Conservation (phyloP, 2,113 vertebrate genomes). For the Bujurquina vittata region DNA sequence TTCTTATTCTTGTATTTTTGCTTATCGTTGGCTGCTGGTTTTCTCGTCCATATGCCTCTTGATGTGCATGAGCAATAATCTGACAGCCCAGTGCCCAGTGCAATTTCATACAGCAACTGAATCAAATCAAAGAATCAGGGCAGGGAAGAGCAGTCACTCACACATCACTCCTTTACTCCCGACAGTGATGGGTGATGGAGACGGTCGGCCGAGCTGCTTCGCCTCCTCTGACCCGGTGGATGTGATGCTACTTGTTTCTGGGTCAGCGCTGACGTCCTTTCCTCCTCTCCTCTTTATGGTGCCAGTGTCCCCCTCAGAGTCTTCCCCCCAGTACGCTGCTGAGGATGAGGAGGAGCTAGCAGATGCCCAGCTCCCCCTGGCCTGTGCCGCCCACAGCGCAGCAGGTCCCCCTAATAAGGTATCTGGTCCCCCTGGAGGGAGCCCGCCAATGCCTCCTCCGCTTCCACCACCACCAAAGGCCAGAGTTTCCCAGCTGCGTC, state of each 20-base stretch:
- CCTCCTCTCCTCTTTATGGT: conserved; percentile 97
- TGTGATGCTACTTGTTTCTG: conserved; percentile 89
- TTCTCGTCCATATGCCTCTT: too few relatives aligned
- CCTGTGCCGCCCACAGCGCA: conserved; percentile 89
- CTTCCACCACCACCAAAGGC: conserved; percentile 84
- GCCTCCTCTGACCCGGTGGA: conserved; percentile 89
- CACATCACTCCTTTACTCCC: conserved; percentile 87
- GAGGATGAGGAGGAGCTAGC: conserved; percentile 86
- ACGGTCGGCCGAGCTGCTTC: conserved; percentile 80
- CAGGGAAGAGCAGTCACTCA: conserved; percentile 75
- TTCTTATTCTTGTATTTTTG: too few relatives aligned
- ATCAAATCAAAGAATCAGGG: not conserved
- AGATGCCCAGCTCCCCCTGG: conserved; percentile 94
- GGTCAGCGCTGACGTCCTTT: conserved; percentile 90
- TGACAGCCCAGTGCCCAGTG: too few relatives aligned
- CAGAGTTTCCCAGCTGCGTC: conserved; percentile 95
- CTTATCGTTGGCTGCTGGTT: too few relatives aligned
- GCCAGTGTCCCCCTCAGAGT: conserved; percentile 96
- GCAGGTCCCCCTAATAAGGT: conserved; percentile 83
- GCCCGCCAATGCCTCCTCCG: conserved; percentile 82
- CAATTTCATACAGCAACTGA: too few relatives aligned
- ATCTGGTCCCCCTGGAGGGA: conserved; percentile 82
- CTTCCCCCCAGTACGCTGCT: conserved; percentile 96
- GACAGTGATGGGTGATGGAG: conserved; percentile 86
- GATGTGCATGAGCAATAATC: too few relatives aligned